Conservation (phyloP, 2,888 invertebrate genomes). For the Priocnemis perturbator region DNA sequence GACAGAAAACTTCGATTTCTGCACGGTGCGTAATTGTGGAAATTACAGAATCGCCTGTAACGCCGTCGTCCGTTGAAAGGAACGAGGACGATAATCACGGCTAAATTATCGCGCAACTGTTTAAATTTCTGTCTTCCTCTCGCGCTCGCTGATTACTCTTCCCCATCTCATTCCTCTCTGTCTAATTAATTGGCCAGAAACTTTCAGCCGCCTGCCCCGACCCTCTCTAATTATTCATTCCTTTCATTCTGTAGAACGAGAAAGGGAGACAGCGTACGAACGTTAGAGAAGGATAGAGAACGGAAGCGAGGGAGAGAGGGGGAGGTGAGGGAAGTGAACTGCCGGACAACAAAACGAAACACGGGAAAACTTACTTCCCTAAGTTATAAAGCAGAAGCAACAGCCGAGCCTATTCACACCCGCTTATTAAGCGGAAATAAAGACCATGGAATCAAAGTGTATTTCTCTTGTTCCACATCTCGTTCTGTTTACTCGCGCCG, state of each 20-base stretch:
- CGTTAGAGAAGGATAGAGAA: slow-evolving; percentile 19
- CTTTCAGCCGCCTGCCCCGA: slow-evolving; percentile 50
- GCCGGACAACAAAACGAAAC: slow-evolving; percentile 61
- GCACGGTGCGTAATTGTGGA: too few relatives aligned
- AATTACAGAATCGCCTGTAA: too few relatives aligned
- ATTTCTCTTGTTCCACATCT: slow-evolving; percentile 27
- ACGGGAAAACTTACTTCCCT: slow-evolving; percentile 61
- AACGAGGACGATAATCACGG: slow-evolving; percentile 48
- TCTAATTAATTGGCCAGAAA: slow-evolving; percentile 65
- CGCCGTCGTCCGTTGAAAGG: too few relatives aligned
- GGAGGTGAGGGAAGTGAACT: slow-evolving; percentile 26
- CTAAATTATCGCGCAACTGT: slow-evolving; percentile 54
- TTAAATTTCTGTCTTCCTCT: slow-evolving; percentile 47
- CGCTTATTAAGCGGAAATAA: slow-evolving; percentile 66
- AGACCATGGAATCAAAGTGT: slow-evolving; percentile 61
- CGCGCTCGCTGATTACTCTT: slow-evolving; percentile 40
- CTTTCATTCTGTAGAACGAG: slow-evolving; percentile 42
- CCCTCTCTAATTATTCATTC: slow-evolving; percentile 61
- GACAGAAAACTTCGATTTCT: too few relatives aligned
- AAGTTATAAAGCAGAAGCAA: slow-evolving; percentile 64
- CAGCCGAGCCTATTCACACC: slow-evolving; percentile 64
- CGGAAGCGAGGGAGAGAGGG: slow-evolving; percentile 13
- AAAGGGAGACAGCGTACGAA: neutral
- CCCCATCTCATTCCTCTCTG: slow-evolving; percentile 41
- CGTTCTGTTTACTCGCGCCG: slow-evolving; percentile 27